phyloP scores from a whole-genome alignment of 2,888 invertebrate species.

The Polydesmus complanatus region DNA sequence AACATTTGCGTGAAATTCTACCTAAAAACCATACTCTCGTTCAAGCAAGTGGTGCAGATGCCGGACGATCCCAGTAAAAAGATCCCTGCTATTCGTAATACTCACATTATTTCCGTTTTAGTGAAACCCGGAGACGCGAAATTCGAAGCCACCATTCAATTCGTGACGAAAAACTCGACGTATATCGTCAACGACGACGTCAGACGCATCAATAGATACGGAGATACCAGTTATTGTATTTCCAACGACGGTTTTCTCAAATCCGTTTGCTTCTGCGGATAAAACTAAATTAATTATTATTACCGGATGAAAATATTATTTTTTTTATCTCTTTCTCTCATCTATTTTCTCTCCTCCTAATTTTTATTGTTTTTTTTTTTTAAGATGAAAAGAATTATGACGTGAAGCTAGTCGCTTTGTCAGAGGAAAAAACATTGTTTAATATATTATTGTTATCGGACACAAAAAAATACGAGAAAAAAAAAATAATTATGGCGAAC shows the following conservation, averaged over 20 bases:
- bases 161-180: slow-evolving; percentile 23
- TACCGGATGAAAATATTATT: too few species aligned
- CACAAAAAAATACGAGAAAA: too few species aligned
- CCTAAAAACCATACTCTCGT: slow-evolving; percentile 39
- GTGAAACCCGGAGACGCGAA: slow-evolving; percentile 53
- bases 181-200: slow-evolving; percentile 50
- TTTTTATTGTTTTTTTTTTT: too few species aligned
- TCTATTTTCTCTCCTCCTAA: too few species aligned
- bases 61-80: slow-evolving; percentile 35
- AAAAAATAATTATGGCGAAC: too few species aligned
- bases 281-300: neutral
- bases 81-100: neutral
- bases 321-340: too few species aligned
- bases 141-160: slow-evolving; percentile 63
- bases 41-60: slow-evolving; percentile 46
- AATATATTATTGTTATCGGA: too few species aligned
- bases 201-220: slow-evolving; percentile 33
- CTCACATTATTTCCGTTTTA: slow-evolving; percentile 43
- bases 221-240: slow-evolving; percentile 19
- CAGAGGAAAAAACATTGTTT: too few species aligned
- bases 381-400: too few species aligned
- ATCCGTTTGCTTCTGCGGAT: neutral
- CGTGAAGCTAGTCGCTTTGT: too few species aligned
- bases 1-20: slow-evolving; percentile 50
- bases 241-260: slow-evolving; percentile 1